Percentiles rank a stretch among this genome's conserved stretches.
These are phyloP conservation scores for Loripinus fragilis DNA, from an alignment of 2,888 invertebrate species.

Conservation along the genomic window DNA sequence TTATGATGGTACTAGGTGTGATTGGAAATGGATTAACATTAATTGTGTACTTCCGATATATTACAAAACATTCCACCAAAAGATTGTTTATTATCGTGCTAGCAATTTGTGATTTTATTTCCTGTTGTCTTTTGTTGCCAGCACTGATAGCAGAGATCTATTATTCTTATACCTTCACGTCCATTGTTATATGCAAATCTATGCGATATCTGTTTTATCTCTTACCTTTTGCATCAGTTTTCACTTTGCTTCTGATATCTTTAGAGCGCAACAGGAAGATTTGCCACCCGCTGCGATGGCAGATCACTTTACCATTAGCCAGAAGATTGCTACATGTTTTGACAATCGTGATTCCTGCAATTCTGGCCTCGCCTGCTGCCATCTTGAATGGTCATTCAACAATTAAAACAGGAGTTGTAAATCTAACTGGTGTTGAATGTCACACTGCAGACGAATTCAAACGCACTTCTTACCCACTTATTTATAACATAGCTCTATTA, in stretches of 20 bases:
- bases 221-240: conserved; percentile 6
- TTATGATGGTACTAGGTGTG: not conserved
- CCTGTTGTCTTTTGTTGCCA: not conserved
- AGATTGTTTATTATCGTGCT: conserved; percentile 1
- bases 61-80: not conserved
- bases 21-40: not conserved
- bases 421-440: not conserved
- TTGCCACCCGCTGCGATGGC: not conserved
- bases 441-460: not conserved
- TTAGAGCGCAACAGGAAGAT: not conserved
- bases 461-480: not conserved
- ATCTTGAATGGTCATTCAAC: not conserved
- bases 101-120: not conserved
- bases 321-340: not conserved
- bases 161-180: not conserved
- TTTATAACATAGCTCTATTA: not conserved
- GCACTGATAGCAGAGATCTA: not conserved
- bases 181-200: not conserved
- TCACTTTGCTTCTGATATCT: not conserved
- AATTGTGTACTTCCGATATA: not conserved
- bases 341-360: not conserved
- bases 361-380: not conserved
- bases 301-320: not conserved
- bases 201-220: conserved; percentile 5
- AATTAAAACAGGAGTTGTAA: not conserved